phyloP scores from a whole-genome alignment of 1,140 invertebrate genomes.

The Drosophila repletoides region DNA sequence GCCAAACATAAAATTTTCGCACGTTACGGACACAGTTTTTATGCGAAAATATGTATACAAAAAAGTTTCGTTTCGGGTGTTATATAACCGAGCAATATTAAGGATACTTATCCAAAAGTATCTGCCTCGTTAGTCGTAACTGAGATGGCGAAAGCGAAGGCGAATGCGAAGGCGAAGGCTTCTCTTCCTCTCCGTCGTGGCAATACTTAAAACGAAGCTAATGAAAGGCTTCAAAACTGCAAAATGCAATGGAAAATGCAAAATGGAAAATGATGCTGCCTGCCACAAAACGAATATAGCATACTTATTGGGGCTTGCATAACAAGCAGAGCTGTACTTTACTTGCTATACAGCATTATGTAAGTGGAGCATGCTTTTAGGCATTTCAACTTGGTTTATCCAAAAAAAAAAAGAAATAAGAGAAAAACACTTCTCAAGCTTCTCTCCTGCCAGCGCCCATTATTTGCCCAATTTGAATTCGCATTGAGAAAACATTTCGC shows the following conservation, averaged over 20 bases:
- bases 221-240: conserved; percentile 49
- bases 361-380: conserved; percentile 55
- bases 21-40: conserved; percentile 32
- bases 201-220: conserved; percentile 55
- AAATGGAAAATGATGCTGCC: conserved; percentile 42
- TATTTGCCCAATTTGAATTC: conserved; percentile 60
- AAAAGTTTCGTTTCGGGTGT: conserved; percentile 56
- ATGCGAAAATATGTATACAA: not conserved
- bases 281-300: not conserved
- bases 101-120: conserved; percentile 31
- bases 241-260: conserved; percentile 40
- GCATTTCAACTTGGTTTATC: conserved; percentile 11
- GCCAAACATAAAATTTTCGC: conserved; percentile 49
- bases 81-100: conserved; percentile 24
- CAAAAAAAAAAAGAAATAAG: too few relatives aligned
- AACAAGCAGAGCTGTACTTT: conserved; percentile 40
- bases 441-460: conserved; percentile 13
- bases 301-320: conserved; percentile 26
- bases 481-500: conserved; percentile 58
- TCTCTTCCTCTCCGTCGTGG: not conserved
- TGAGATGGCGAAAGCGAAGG: conserved; percentile 21
- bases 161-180: too few relatives aligned
- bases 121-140: conserved; percentile 40
- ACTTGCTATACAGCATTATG: conserved; percentile 35
- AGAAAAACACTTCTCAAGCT: not conserved